Evolutionary conservation across 37 sponge, comb jelly and placozoan species (phyloP).

Genomic region (Aplysina aerophoba): DNA sequence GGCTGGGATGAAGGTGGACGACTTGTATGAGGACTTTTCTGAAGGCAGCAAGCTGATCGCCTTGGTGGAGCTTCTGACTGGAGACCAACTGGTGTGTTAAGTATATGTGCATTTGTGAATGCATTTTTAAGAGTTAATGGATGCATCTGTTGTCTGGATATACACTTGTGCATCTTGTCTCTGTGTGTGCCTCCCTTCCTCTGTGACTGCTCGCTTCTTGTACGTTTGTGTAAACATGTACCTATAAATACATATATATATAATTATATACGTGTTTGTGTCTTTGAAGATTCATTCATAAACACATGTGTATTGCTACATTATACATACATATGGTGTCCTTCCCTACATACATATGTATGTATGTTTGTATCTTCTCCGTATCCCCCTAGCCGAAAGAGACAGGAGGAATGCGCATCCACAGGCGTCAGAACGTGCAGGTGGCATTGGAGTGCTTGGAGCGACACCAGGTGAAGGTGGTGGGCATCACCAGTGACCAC

Average conservation of each 20-base stretch:
- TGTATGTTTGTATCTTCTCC: too few species aligned
- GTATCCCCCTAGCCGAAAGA: slow-evolving; percentile 59
- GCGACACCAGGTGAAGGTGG: slow-evolving; percentile 64
- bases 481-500: slow-evolving; percentile 74
- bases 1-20: slow-evolving; percentile 74
- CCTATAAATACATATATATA: not conserved
- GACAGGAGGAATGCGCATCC: slow-evolving; percentile 82
- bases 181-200: too few species aligned
- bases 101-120: too few species aligned
- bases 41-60: slow-evolving; percentile 79
- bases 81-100: slow-evolving; percentile 71
- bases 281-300: not conserved
- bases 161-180: not conserved
- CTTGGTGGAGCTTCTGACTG: slow-evolving; percentile 76
- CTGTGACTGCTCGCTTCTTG: too few species aligned
- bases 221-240: too few species aligned
- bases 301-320: not conserved
- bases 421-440: slow-evolving; percentile 71
- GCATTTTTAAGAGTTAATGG: not conserved
- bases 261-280: not conserved
- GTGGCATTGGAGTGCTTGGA: slow-evolving; percentile 68
- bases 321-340: not conserved
- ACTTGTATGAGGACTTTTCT: slow-evolving; percentile 76
- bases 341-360: too few species aligned
- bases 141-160: slow-evolving; percentile 6